Percentiles rank a stretch among this genome's conserved stretches.
Conservation (phyloP, 1,140 invertebrate genomes). For the Druon quercuslanigerum region DNA sequence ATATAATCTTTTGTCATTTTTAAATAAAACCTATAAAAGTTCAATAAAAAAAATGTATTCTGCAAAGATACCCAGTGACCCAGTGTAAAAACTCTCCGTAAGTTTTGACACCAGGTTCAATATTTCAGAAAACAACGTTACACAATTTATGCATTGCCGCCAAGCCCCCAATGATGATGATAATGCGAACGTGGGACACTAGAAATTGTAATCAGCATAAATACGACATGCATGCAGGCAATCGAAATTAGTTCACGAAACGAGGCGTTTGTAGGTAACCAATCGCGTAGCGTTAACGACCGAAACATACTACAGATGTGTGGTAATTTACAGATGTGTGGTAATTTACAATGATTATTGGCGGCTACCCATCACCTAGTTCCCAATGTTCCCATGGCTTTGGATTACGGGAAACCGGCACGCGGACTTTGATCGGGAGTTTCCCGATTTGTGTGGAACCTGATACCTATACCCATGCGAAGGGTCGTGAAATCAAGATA, state of each 20-base stretch:
- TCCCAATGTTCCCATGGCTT: slow-evolving; percentile 62
- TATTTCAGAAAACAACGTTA: slow-evolving; percentile 12
- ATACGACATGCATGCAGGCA: background rate
- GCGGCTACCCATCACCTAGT: slow-evolving; percentile 29
- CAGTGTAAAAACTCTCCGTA: too few species aligned
- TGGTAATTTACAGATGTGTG: slow-evolving; percentile 68
- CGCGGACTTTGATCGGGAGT: slow-evolving; percentile 53
- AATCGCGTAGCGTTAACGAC: slow-evolving; percentile 58
- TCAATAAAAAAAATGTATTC: too few species aligned
- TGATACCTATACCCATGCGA: slow-evolving; percentile 69
- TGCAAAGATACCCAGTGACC: too few species aligned
- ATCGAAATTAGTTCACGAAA: slow-evolving; percentile 35
- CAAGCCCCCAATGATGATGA: slow-evolving; percentile 25
- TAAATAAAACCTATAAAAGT: too few species aligned
- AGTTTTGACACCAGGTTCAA: slow-evolving; percentile 2
- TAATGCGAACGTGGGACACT: background rate
- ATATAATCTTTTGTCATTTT: too few species aligned
- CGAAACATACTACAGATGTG: slow-evolving; percentile 64
- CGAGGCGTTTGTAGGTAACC: slow-evolving; percentile 37
- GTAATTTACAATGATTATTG: slow-evolving; percentile 69
- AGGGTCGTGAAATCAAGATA: slow-evolving; percentile 75
- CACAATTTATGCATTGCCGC: too few species aligned
- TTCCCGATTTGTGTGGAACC: slow-evolving; percentile 75
- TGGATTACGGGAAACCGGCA: slow-evolving; percentile 55
- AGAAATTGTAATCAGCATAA: background rate